These are phyloP conservation scores for Bettongia penicillata DNA, from an alignment of 2,113 vertebrate genomes.

Conservation along the genomic window DNA sequence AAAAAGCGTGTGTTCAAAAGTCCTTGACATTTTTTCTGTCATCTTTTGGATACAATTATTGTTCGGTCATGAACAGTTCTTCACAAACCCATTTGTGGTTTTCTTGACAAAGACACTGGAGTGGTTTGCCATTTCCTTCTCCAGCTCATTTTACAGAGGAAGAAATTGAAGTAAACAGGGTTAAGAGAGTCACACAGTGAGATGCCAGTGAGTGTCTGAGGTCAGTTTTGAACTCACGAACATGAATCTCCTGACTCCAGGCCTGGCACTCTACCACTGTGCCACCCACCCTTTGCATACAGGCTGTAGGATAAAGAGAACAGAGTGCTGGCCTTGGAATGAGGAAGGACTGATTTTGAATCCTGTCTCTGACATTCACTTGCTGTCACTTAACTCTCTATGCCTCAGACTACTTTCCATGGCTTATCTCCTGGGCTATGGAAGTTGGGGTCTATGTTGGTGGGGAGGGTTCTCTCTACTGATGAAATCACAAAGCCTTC, in stretches of 20 bases:
- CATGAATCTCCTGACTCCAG: neutral
- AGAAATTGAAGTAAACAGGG: neutral
- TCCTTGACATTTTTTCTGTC: neutral
- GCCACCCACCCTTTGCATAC: neutral
- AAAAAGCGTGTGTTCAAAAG: neutral
- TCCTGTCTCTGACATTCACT: neutral
- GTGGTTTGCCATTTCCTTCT: neutral
- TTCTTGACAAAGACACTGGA: neutral
- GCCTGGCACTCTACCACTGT: neutral
- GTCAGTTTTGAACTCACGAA: neutral
- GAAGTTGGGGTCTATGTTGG: neutral
- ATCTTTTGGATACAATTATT: neutral
- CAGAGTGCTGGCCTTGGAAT: neutral
- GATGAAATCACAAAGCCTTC: neutral
- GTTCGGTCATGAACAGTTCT: too few relatives aligned
- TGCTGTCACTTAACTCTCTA: neutral
- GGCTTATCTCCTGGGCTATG: neutral
- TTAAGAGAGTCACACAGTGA: neutral
- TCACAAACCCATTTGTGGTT: neutral
- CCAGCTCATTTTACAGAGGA: neutral
- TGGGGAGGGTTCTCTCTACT: neutral
- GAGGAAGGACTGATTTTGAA: neutral
- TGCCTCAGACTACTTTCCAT: neutral
- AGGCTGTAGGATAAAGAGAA: neutral
- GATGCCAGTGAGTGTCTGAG: neutral